Evolutionary conservation across 2,113 vertebrate species (phyloP).

Genomic region (Gallinago jamesoni): DNA sequence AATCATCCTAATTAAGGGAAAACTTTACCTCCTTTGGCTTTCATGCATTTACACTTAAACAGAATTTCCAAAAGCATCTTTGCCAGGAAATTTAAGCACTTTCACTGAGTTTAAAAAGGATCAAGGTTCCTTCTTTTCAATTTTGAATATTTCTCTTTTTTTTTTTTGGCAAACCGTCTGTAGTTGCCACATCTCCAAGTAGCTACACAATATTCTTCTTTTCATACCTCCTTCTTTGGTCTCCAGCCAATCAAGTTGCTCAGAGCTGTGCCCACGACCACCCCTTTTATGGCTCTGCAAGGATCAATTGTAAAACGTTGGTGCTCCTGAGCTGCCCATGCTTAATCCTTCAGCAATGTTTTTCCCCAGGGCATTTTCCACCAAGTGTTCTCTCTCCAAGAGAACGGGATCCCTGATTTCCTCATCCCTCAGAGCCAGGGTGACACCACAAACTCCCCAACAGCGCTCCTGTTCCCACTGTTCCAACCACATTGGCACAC

Average conservation of each 20-base stretch:
- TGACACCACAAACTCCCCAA: neutral
- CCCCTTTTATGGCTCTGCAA: neutral
- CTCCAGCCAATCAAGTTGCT: neutral
- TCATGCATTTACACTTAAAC: neutral
- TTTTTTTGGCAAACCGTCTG: neutral
- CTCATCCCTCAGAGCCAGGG: neutral
- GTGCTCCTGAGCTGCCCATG: neutral
- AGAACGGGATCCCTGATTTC: neutral
- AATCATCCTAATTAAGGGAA: neutral
- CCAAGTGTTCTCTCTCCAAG: neutral
- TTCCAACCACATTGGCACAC: accelerated
- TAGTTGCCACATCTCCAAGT: neutral
- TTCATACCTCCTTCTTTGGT: neutral
- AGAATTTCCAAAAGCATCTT: neutral
- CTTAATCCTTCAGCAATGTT: neutral
- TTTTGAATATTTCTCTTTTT: neutral
- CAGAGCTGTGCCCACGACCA: accelerated
- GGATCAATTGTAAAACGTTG: accelerated
- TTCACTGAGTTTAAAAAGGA: neutral
- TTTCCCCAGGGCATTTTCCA: neutral
- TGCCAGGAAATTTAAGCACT: neutral
- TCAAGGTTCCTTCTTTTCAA: neutral
- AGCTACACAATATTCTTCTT: too few species aligned
- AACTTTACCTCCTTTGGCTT: neutral
- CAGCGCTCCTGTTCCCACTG: accelerated